Conservation (phyloP, 2,113 vertebrate species). For the Xiphorhynchus elegans region DNA sequence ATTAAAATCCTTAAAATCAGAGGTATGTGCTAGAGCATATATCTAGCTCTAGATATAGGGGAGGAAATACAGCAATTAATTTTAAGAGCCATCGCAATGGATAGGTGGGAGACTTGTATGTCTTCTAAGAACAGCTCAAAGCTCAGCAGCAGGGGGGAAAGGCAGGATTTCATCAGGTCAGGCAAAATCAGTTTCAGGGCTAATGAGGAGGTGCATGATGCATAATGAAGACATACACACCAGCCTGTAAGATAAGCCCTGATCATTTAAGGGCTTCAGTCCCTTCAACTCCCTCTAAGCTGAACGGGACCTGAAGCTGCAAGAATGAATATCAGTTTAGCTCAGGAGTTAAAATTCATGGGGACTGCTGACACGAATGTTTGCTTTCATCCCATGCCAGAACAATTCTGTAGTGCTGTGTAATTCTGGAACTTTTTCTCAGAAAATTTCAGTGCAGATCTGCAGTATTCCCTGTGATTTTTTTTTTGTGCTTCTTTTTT, state of each 20-base stretch:
- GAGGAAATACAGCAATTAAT: not conserved
- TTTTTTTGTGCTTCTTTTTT: not conserved
- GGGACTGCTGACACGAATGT: not conserved
- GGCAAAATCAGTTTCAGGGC: not conserved
- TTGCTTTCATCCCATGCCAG: conserved; percentile 26
- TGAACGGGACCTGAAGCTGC: not conserved
- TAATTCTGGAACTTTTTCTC: conserved; percentile 7
- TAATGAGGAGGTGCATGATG: not conserved
- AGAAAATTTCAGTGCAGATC: not conserved
- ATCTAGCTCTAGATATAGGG: not conserved
- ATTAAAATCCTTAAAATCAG: not conserved
- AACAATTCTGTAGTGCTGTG: not conserved
- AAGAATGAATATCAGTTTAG: not conserved
- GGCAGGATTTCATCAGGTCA: not conserved
- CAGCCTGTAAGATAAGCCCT: not conserved
- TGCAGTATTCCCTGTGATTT: not conserved
- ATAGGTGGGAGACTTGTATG: not conserved
- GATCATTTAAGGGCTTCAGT: not conserved
- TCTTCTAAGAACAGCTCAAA: not conserved
- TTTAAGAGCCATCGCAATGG: not conserved
- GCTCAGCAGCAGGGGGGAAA: not conserved
- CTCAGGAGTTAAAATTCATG: conserved; percentile 6
- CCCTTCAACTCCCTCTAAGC: not conserved
- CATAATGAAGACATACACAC: not conserved
- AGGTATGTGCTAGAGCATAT: not conserved